phyloP scores from a whole-genome alignment of 2,113 vertebrate species.

The Octodon degus region DNA sequence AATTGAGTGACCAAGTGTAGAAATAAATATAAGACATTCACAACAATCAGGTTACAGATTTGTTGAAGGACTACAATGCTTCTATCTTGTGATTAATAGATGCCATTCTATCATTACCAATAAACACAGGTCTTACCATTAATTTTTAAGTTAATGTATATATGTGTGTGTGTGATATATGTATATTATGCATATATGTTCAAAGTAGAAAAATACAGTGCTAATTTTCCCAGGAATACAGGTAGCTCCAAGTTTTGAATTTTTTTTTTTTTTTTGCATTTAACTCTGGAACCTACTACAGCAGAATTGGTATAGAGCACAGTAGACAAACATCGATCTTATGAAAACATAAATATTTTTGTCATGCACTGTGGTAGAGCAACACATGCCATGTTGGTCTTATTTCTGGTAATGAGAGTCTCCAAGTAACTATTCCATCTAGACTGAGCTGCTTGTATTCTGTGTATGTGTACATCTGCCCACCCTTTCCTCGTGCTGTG shows the following conservation, averaged over 20 bases:
- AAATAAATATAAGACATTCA: neutral
- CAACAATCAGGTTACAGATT: neutral
- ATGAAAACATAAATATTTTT: neutral
- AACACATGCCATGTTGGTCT: neutral
- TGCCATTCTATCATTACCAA: neutral
- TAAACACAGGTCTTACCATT: neutral
- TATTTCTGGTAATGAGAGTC: neutral
- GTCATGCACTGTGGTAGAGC: neutral
- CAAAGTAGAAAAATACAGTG: neutral
- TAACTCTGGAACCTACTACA: neutral
- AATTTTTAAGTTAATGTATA: neutral
- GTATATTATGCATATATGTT: neutral
- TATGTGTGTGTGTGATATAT: no score
- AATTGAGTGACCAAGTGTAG: neutral
- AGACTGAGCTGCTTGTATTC: neutral
- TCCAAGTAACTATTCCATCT: conserved; percentile 6
- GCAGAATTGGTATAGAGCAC: neutral
- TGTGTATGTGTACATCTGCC: neutral
- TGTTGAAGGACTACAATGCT: neutral
- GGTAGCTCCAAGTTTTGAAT: neutral
- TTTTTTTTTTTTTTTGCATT: neutral
- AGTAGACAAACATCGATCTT: neutral
- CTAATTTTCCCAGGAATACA: neutral
- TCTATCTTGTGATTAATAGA: neutral
- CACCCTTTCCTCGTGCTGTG: neutral